Conservation (phyloP, 2,888 invertebrate genomes). For the Cheilosia variabilis region DNA sequence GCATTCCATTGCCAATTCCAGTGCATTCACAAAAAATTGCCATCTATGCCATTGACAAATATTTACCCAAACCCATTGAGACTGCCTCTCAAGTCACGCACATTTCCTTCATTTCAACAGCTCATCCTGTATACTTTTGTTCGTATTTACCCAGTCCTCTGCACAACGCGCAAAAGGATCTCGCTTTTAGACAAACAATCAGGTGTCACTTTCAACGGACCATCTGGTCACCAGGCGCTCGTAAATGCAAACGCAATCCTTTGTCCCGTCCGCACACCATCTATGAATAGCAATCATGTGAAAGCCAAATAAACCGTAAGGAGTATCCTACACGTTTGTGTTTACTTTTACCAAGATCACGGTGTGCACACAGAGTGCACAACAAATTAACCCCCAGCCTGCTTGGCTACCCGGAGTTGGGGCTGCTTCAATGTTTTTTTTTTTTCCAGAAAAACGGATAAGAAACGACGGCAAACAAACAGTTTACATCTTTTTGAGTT, state of each 20-base stretch:
- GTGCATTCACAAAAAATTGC: neutral
- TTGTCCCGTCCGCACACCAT: conserved; percentile 41
- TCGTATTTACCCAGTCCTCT: conserved; percentile 4
- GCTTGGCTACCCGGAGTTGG: conserved; percentile 16
- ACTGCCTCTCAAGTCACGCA: conserved; percentile 55
- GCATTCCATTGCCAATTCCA: conserved; percentile 22
- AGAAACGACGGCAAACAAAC: conserved; percentile 24
- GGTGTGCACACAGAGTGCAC: conserved; percentile 50
- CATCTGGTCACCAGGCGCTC: conserved; percentile 63
- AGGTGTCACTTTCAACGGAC: conserved; percentile 55
- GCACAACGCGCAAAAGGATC: conserved; percentile 38
- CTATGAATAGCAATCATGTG: conserved; percentile 66
- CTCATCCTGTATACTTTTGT: conserved; percentile 22
- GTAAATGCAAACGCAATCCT: conserved; percentile 42
- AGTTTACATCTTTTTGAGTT: neutral
- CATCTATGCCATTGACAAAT: conserved; percentile 41
- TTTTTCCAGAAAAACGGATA: conserved; percentile 13
- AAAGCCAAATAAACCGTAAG: conserved; percentile 68
- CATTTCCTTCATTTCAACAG: conserved; percentile 20
- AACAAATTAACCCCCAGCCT: conserved; percentile 69
- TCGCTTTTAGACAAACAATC: conserved; percentile 66
- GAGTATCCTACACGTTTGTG: conserved; percentile 15
- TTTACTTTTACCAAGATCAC: conserved; percentile 62
- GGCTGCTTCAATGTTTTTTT: conserved; percentile 61
- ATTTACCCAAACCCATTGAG: conserved; percentile 67